Percentiles rank a stretch among this genome's conserved stretches.
phyloP scores from a whole-genome alignment of 1,140 invertebrate species.

The Plectrocnemia conspersa region DNA sequence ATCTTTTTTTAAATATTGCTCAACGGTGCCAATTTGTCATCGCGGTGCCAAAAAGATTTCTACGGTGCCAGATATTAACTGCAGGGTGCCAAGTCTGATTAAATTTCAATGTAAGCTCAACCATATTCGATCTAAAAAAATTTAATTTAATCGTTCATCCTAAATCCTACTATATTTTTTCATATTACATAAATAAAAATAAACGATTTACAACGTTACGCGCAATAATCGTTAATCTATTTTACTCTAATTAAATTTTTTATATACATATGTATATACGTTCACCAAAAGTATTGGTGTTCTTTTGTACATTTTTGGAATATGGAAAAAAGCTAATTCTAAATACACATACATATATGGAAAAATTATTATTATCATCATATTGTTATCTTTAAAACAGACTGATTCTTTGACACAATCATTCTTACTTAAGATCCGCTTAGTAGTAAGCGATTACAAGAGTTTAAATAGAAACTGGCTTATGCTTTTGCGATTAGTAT shows the following conservation, averaged over 20 bases:
- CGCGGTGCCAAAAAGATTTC: no score
- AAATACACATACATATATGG: conserved; percentile 10
- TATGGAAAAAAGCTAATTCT: conserved; percentile 10
- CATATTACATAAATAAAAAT: no score
- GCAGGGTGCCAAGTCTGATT: no score
- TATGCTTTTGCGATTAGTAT: neutral
- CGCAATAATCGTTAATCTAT: neutral
- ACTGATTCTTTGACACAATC: conserved; percentile 29
- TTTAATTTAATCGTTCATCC: no score
- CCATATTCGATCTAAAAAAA: no score
- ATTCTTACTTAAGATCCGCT: conserved; percentile 26
- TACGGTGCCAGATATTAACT: no score
- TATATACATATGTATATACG: conserved; percentile 1
- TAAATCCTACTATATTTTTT: no score
- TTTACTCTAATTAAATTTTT: neutral
- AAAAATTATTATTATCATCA: conserved; percentile 8
- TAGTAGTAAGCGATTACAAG: conserved; percentile 27
- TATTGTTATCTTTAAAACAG: conserved; percentile 12
- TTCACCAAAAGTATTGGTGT: no score
- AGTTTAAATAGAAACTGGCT: conserved; percentile 3
- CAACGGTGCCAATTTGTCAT: no score
- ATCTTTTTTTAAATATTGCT: no score
- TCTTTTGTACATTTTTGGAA: neutral
- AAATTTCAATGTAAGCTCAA: no score
- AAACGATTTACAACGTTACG: no score